Evolutionary conservation across 2,113 vertebrate genomes (phyloP), one percentile per base, ranked within the genome.

Genomic region (Hassar affinis): DNA sequence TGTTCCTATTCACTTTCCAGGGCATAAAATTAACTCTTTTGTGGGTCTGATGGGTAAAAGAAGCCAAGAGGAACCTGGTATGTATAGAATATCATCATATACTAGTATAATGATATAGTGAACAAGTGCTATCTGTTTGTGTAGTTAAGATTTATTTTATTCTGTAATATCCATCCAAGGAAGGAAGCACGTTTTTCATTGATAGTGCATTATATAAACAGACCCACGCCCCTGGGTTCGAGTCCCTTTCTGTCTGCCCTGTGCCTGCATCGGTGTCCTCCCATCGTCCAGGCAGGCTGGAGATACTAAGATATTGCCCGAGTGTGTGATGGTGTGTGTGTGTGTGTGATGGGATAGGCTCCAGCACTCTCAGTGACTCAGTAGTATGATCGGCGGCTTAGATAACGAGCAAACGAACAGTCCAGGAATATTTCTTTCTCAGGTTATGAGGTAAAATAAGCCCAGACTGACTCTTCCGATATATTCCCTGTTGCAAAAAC

Each of bases 41-140:
- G 96, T 97, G 89, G 98, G 97, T 89, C 95, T 99, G 93, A 99
- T 99, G 97, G 98, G 98, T 83, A 99, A 98, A 95, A 95, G 98
- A 92, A 96, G 96, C 93, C 91, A 93, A 86, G 96, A 97, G 93
- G 95, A 95, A 89, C 95, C 96, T 93, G 97, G 97, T 98, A 92
- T 87, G 94, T 62, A 42, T 27, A 22, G 18, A 79, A 42, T 17
- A 22, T 27, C 35, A 57, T n/a, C 27, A 33, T 33, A 11, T 42
- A 42, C 2, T 42, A 42, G 38, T 42, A 42, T 42, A 42, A 42
- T 42, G 2, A 42, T 33, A 52, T 1, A 12, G 3, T 17, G 18
- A 76, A 30, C 7, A 12, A 27, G 17, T 27, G 12, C 3, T 6
- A 47, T 17, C 3, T n/a, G 51, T 51, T 18, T 52, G 69, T 49